Base-by-base conservation (phyloP, 1,140 invertebrate genomes). In the Eulimnadia texana region DNA sequence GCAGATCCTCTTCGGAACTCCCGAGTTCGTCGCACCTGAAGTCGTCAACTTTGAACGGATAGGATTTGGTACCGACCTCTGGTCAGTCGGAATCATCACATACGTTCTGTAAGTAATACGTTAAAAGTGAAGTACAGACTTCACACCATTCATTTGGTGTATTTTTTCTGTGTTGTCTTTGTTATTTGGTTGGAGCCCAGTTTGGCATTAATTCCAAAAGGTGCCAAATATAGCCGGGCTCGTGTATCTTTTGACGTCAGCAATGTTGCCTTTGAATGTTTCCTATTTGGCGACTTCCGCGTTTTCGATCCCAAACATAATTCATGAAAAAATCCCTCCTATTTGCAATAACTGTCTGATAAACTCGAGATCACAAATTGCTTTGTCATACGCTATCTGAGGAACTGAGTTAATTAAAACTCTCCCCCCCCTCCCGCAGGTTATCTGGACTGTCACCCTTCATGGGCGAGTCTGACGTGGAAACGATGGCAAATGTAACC, bases 41-140 rank as follows among this genome's bases (percentile, higher is more conserved):
- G 93, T 98, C 6, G 91, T 99, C 0, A 98, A 97, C 75, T 98
- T 96, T 74, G 94, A 98, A 71, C 84, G 88, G 72, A 94, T 98
- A 66, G 85, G 89, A 51, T 94, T 86, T 71, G 85, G 85, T 3
- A 97, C 93, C 0, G 94, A 98, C 69, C 93, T 98, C 88, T 99
- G 95, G 95, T 94, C 90, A 51, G 83, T 97, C 29, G 94, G 94
- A 58, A 93, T 98, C 59, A 95, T 98, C 66, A 93, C 88, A 71
- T 98, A 98, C 72, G 92, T 98, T 56, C 77, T 98, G 93, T 98
- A 81, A 95, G 92, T 89, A 20, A 54, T 11, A 22, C 22, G 16
- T 42, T 42, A 42, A 9, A 9, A 16, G 33, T 42, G 33, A 6
- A 16, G 33, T 16, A 6, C 33, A 42, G 33, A 42, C 16, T n/a